These are phyloP conservation scores for Lasioglossum albipes DNA, from an alignment of 1,140 invertebrate species.

Conservation along the genomic window DNA sequence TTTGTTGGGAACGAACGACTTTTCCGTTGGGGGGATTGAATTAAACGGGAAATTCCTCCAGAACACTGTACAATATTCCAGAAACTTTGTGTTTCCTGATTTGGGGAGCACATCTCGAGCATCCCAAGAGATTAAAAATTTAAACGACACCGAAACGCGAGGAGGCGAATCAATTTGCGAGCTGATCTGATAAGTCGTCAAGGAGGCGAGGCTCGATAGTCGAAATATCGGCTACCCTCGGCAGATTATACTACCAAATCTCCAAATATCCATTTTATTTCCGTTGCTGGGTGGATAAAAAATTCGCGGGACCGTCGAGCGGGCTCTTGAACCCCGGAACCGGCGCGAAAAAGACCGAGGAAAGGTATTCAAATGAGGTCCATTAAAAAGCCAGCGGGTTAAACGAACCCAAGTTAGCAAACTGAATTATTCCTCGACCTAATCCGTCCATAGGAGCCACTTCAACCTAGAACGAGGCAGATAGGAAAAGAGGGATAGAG, in stretches of 20 bases:
- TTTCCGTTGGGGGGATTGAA: too few relatives aligned
- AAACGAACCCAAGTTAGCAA: slow-evolving; percentile 17
- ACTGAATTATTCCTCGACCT: slow-evolving; percentile 18
- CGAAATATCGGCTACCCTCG: neutral
- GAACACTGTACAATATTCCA: too few relatives aligned
- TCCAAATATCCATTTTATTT: slow-evolving; percentile 2
- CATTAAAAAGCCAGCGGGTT: slow-evolving; percentile 17
- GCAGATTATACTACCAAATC: neutral
- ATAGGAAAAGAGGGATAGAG: neutral
- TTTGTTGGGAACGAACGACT: neutral
- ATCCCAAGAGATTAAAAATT: too few relatives aligned
- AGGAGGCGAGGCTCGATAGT: neutral
- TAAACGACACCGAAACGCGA: too few relatives aligned
- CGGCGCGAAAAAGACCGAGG: neutral
- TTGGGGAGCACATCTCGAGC: too few relatives aligned
- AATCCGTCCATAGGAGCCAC: slow-evolving; percentile 11
- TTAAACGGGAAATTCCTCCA: too few relatives aligned
- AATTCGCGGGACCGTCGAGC: neutral
- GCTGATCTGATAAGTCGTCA: too few relatives aligned
- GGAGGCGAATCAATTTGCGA: too few relatives aligned
- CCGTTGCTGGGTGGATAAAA: neutral
- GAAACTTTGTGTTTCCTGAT: too few relatives aligned
- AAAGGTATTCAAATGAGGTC: slow-evolving; percentile 20
- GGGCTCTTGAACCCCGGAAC: neutral
- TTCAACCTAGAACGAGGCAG: neutral